Conservation (phyloP, 2,113 vertebrate species). For the Poeciliopsis prolifica region DNA sequence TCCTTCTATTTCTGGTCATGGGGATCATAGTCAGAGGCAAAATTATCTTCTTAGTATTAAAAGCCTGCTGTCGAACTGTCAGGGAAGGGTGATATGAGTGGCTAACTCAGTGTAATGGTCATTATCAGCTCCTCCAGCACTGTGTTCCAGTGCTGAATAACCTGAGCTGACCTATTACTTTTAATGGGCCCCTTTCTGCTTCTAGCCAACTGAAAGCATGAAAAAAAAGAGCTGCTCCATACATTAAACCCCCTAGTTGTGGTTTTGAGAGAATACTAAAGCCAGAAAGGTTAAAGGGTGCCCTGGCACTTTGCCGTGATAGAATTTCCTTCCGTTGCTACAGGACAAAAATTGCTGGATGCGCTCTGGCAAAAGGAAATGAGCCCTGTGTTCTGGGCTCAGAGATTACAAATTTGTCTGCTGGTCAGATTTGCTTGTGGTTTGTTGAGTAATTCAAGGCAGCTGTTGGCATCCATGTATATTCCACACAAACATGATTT, state of each 20-base stretch:
- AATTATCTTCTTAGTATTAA: conserved; percentile 62
- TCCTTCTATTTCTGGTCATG: conserved; percentile 46
- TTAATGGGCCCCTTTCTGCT: conserved; percentile 72
- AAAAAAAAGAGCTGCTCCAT: conserved; percentile 18
- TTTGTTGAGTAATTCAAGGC: neutral
- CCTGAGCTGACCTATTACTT: conserved; percentile 66
- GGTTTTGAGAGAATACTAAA: conserved; percentile 19
- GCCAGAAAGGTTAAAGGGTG: conserved; percentile 40
- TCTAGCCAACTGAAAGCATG: conserved; percentile 39
- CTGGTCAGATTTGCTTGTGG: conserved; percentile 11
- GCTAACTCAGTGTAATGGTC: conserved; percentile 48
- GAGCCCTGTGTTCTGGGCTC: neutral
- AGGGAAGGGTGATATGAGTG: conserved; percentile 24
- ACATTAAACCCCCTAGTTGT: conserved; percentile 27
- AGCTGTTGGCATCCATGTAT: neutral
- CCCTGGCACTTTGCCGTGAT: conserved; percentile 53
- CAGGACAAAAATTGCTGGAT: conserved; percentile 32
- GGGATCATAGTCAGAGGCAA: conserved; percentile 54
- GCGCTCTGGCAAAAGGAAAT: conserved; percentile 14
- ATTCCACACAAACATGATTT: neutral
- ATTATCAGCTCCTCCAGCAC: conserved; percentile 54
- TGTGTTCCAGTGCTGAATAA: conserved; percentile 55
- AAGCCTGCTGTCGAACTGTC: conserved; percentile 54
- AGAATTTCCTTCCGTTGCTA: conserved; percentile 39
- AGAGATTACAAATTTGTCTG: conserved; percentile 3